Evolutionary conservation across 2,888 invertebrate species (phyloP).

Genomic region (Linnaemya vulpina): DNA sequence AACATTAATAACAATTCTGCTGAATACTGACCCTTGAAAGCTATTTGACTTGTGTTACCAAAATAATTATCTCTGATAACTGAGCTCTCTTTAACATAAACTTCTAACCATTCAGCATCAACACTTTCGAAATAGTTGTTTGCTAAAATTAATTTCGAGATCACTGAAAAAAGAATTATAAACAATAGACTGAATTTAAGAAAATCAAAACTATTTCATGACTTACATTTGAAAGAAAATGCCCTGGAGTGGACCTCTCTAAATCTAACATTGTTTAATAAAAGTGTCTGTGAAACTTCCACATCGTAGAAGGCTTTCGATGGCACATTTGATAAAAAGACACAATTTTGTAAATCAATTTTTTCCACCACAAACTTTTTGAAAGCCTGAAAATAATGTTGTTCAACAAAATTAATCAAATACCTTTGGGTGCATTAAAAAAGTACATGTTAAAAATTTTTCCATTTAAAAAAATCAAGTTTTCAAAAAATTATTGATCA

Average conservation of each 20-base stretch:
- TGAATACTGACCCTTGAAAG: constrained; percentile 77
- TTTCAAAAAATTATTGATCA: too few species aligned
- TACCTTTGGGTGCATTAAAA: too few species aligned
- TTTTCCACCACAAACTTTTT: constrained; percentile 89
- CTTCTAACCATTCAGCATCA: constrained; percentile 81
- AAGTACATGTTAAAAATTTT: too few species aligned
- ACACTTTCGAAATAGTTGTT: constrained; percentile 79
- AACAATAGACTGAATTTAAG: not conserved
- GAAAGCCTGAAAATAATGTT: constrained; percentile 85
- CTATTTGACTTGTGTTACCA: constrained; percentile 79
- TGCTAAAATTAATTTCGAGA: constrained; percentile 79
- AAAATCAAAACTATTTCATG: not conserved
- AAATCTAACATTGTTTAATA: constrained; percentile 87
- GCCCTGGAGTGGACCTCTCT: constrained; percentile 87
- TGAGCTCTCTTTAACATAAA: constrained; percentile 78
- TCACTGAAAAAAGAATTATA: constrained; percentile 73
- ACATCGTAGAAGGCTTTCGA: constrained; percentile 90
- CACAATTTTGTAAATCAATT: constrained; percentile 86
- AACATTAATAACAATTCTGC: not conserved
- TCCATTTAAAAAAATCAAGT: too few species aligned
- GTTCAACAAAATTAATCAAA: not conserved
- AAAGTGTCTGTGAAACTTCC: constrained; percentile 87
- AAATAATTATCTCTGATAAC: constrained; percentile 80
- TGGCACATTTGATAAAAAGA: constrained; percentile 85
- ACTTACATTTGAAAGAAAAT: constrained; percentile 84